Percentiles rank a stretch among this genome's conserved stretches.
phyloP scores from a whole-genome alignment of 2,113 vertebrate species.

The Zapornia atra region DNA sequence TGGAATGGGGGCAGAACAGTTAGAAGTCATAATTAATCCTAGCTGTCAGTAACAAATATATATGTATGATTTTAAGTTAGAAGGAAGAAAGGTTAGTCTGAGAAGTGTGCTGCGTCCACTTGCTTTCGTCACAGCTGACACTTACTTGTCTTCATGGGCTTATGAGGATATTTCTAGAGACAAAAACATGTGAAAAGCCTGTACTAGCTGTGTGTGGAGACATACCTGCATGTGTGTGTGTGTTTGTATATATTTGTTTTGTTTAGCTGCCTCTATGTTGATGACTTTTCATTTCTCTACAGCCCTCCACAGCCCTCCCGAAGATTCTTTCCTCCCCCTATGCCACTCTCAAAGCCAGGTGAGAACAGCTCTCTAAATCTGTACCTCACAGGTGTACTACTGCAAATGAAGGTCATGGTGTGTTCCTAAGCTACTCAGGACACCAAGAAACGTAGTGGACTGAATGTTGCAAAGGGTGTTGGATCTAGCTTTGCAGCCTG shows the following conservation, averaged over 20 bases:
- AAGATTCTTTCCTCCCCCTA: slow-evolving; percentile 94
- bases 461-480: neutral
- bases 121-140: neutral
- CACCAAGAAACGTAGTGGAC: neutral
- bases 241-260: neutral
- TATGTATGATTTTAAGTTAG: neutral
- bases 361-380: slow-evolving; percentile 11
- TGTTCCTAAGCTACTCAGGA: neutral
- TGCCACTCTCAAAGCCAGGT: slow-evolving; percentile 98
- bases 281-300: slow-evolving; percentile 20
- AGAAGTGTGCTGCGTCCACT: neutral
- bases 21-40: neutral
- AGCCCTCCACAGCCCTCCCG: slow-evolving; percentile 90
- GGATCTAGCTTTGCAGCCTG: neutral
- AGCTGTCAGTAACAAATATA: no score
- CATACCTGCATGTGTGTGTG: neutral
- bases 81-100: neutral
- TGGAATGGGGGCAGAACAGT: neutral
- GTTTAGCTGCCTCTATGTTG: neutral
- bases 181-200: neutral
- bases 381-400: neutral
- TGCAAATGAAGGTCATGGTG: neutral
- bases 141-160: neutral
- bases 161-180: neutral
- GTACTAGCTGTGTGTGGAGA: neutral